Evolutionary conservation across 2,888 invertebrate species (phyloP), one percentile per base, ranked within the genome.

Genomic region (Drosophila affinis): DNA sequence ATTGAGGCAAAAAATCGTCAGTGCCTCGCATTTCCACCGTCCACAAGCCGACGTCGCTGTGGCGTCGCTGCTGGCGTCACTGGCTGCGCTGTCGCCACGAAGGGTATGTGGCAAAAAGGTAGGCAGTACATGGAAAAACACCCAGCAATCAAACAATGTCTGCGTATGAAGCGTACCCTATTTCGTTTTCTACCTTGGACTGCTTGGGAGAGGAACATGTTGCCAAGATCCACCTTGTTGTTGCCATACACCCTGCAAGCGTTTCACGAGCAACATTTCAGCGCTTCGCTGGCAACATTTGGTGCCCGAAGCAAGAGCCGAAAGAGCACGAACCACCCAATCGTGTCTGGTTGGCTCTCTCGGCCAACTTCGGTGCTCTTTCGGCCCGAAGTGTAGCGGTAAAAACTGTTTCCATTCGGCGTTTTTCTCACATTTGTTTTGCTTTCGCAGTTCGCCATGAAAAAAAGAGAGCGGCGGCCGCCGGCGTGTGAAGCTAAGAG

Each of bases 371-470:
- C 84, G 39, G 39, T 39, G 64, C 77, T 85, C 65, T 45, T 59
- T 47, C 49, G 47, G 63, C 48, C 82, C 82, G 79, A 77, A 78
- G 79, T 76, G 81, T 81, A 87, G 81, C 87, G 77, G 81, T 76
- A 81, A 69, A 77, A 62, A 45, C 17, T 27, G 32, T 64, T 53
- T 55, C 51, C 58, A 32, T 57, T 29, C 63, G 76, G 79, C 57
- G 73, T 70, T 84, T 84, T 88, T 77, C 87, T 78, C 79, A 81
- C 80, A 82, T 90, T 90, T 90, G 90, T 90, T 91, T 91, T 90
- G 90, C 78, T 90, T 89, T 84, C 71, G 78, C 76, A 78, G 69
- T 90, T 90, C 89, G 88, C 76, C 14, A 6, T n/a, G 18, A 24
- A 4, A 52, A n/a, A 61, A 62, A 57, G 56, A 45, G 52, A 10